These are phyloP conservation scores for Merodon equestris DNA, from an alignment of 2,888 invertebrate genomes.

Conservation along the genomic window DNA sequence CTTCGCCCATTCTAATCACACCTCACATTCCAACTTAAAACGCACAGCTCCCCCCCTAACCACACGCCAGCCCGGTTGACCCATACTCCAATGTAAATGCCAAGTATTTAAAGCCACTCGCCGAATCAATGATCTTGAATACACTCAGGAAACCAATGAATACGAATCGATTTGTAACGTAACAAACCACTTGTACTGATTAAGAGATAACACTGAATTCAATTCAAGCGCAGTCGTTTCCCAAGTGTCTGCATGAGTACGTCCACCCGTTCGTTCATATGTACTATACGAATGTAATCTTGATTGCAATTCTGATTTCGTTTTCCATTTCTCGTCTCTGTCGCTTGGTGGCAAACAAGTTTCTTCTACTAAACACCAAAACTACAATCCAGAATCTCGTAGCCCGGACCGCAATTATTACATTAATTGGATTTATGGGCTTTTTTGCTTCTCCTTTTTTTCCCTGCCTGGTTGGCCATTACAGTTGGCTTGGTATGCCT, in stretches of 20 bases:
- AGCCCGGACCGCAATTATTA: constrained; percentile 26
- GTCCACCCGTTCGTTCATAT: background rate
- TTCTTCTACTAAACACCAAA: constrained; percentile 7
- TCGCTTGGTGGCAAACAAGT: constrained; percentile 31
- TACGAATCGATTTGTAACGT: constrained; percentile 47
- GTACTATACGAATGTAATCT: constrained; percentile 7
- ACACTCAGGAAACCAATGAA: constrained; percentile 26
- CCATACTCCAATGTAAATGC: too few relatives aligned
- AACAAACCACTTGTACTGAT: constrained; percentile 51
- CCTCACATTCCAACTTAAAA: too few relatives aligned
- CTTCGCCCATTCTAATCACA: too few relatives aligned
- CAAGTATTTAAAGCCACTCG: constrained; percentile 14
- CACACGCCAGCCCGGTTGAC: too few relatives aligned
- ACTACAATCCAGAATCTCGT: constrained; percentile 6
- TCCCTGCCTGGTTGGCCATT: too few relatives aligned
- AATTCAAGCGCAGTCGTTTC: constrained; percentile 19
- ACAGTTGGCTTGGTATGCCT: background rate
- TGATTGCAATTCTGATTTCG: constrained; percentile 30
- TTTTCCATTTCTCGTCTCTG: constrained; percentile 13
- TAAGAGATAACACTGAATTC: constrained; percentile 44
- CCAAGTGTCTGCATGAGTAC: too few relatives aligned
- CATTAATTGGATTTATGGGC: constrained; percentile 38
- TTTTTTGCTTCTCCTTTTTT: constrained; percentile 6
- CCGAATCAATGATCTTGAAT: constrained; percentile 45
- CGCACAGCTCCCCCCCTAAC: too few relatives aligned